Conservation (phyloP, 2,113 vertebrate genomes). For the Eulacestoma nigropectus region DNA sequence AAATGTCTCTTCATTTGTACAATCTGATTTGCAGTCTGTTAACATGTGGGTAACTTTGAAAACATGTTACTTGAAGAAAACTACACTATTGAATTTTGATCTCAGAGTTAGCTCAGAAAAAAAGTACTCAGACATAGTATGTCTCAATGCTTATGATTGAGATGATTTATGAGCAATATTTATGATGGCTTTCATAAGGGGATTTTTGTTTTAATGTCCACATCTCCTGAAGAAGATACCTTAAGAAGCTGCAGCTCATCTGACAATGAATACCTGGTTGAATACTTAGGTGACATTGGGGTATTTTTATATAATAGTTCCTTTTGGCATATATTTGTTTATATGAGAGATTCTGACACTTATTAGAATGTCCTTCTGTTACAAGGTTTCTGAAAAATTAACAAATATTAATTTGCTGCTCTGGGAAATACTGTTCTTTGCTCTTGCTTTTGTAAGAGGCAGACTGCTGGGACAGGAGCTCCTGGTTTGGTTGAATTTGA, state of each 20-base stretch:
- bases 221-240: accelerated
- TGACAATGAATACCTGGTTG: not conserved
- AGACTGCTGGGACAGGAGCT: not conserved
- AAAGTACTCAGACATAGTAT: not conserved
- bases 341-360: not conserved
- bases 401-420: not conserved
- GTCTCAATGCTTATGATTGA: not conserved
- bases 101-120: not conserved
- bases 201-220: not conserved
- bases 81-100: not conserved
- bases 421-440: not conserved
- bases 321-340: not conserved
- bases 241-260: not conserved
- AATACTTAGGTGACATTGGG: not conserved
- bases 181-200: not conserved
- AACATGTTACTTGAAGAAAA: not conserved
- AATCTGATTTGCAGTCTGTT: not conserved
- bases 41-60: not conserved
- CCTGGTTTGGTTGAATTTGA: not conserved
- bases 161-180: not conserved
- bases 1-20: not conserved
- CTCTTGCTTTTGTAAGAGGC: not conserved
- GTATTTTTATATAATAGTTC: not conserved
- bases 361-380: not conserved
- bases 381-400: not conserved